A percentile compares a stretch with the other conserved stretches of the same genome.
These are phyloP conservation scores for Clinocottus analis DNA, from an alignment of 2,113 vertebrate species.

Conservation along the genomic window DNA sequence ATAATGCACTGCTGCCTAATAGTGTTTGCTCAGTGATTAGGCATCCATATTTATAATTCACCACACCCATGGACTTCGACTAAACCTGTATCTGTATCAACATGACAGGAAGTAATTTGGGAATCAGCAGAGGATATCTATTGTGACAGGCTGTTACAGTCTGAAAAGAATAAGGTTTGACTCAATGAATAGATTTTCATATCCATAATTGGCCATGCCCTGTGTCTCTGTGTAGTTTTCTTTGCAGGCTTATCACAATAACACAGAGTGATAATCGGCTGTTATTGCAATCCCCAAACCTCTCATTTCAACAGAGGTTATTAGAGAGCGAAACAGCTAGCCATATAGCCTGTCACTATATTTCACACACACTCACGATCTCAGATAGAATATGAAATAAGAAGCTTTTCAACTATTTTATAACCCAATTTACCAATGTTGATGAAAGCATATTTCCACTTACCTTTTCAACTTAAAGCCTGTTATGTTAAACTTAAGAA, in stretches of 20 bases:
- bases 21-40: slow-evolving; percentile 56
- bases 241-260: slow-evolving; percentile 74
- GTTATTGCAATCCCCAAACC: slow-evolving; percentile 78
- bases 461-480: slow-evolving; percentile 67
- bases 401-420: slow-evolving; percentile 71
- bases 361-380: slow-evolving; percentile 43
- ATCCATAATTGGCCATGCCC: slow-evolving; percentile 71
- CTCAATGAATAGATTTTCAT: slow-evolving; percentile 76
- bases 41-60: slow-evolving; percentile 56
- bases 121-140: slow-evolving; percentile 73
- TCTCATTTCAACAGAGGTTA: slow-evolving; percentile 76
- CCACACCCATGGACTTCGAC: slow-evolving; percentile 49
- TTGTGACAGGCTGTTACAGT: slow-evolving; percentile 65
- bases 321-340: slow-evolving; percentile 72
- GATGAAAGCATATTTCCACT: slow-evolving; percentile 73
- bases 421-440: slow-evolving; percentile 69
- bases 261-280: slow-evolving; percentile 74
- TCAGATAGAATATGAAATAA: slow-evolving; percentile 64
- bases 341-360: slow-evolving; percentile 56
- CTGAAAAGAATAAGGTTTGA: slow-evolving; percentile 67
- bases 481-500: slow-evolving; percentile 59
- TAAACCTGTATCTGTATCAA: slow-evolving; percentile 72
- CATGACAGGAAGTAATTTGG: slow-evolving; percentile 74
- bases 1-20: slow-evolving; percentile 33
- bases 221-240: slow-evolving; percentile 70